These are phyloP conservation scores for Gymnodraco acuticeps DNA, from an alignment of 2,797 vertebrate species.

Conservation along the genomic window DNA sequence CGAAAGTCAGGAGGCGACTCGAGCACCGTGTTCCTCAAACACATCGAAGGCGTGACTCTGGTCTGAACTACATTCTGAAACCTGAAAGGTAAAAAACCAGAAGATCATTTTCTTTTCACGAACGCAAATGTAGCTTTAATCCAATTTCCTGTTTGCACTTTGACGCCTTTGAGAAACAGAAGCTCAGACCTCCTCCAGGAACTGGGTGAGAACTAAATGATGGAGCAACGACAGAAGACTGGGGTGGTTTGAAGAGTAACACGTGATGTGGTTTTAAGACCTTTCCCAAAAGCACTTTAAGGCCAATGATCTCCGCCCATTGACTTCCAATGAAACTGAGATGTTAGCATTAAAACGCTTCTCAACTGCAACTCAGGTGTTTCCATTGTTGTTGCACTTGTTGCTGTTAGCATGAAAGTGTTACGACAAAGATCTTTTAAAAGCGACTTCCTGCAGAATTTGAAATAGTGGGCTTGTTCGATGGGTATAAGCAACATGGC, in stretches of 20 bases:
- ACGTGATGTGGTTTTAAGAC: neutral
- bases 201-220: neutral
- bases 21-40: constrained; percentile 3
- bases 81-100: neutral
- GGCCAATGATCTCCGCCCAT: neutral
- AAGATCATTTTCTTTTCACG: neutral
- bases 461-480: neutral
- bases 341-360: neutral
- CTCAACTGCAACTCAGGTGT: neutral
- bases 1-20: neutral
- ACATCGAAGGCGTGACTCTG: neutral
- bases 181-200: constrained; percentile 23
- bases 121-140: neutral
- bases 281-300: neutral
- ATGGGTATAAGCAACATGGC: neutral
- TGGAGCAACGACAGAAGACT: constrained; percentile 33
- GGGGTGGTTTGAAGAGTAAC: constrained; percentile 17
- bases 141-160: neutral
- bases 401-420: neutral
- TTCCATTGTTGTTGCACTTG: neutral
- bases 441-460: neutral
- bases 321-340: too few relatives aligned
- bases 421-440: neutral
- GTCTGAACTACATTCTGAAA: neutral
- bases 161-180: constrained; percentile 9